Conservation (phyloP, 2,113 vertebrate species). For the Gopherus evgoodei region DNA sequence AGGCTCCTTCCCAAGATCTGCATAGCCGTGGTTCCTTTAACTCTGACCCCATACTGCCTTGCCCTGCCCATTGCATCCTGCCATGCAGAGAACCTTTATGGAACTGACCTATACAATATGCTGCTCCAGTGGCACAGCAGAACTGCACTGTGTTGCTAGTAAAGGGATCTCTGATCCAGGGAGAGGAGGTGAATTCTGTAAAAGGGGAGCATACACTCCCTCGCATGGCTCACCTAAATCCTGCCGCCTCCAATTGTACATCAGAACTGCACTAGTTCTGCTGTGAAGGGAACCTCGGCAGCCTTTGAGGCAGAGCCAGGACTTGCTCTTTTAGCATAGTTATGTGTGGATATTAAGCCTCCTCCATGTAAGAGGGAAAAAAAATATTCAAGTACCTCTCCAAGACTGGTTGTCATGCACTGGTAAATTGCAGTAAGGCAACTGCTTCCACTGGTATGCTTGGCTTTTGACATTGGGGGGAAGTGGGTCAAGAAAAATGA, state of each 20-base stretch:
- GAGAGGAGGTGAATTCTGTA: neutral
- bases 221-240: neutral
- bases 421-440: neutral
- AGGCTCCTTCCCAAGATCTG: neutral
- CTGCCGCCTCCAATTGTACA: neutral
- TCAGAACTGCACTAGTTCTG: neutral
- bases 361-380: neutral
- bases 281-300: neutral
- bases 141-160: neutral
- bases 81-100: neutral
- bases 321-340: neutral
- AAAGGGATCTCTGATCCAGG: neutral
- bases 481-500: neutral
- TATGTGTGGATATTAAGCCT: neutral
- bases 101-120: neutral
- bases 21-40: rapidly evolving
- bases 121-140: neutral
- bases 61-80: rapidly evolving
- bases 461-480: too few species aligned
- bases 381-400: neutral
- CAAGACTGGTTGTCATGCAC: neutral
- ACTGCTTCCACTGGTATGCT: rapidly evolving
- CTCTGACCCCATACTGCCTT: neutral
- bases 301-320: neutral
- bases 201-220: neutral